Base-by-base conservation (phyloP, 2,888 invertebrate genomes). In the Eurytoma californica region DNA sequence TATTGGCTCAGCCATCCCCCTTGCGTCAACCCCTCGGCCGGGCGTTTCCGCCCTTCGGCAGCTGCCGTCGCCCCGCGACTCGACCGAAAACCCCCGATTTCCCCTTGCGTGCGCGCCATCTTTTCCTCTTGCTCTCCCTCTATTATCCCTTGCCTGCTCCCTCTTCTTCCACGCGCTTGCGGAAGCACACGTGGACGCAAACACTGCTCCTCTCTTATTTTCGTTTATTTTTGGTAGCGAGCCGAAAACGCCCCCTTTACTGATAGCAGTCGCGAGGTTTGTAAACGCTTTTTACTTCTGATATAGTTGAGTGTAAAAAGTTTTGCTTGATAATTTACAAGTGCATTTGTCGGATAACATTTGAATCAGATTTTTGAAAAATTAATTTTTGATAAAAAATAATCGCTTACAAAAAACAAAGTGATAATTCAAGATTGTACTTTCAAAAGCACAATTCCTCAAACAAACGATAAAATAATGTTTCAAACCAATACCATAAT, bases 1-100 rank as follows among this genome's bases (percentile, higher is more conserved):
- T 89, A 89, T 89, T 89, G 88, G 88, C 87, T 86, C 86, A 89
- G 87, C 88, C 88, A 88, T 85, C 86, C 87, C 87, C 85, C 82
- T 82, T 9, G 39, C 39, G 79, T 65, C 72, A 67, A 58, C 77
- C 77, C n/a, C 79, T 80, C 74, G 58, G 51, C 16, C 58, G 53
- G 39, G 39, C 39, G 39, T 39, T 39, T 61, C 51, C 14, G 39
- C 57, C 61, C 51, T 55, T 69, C 69, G 69, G 47, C 30, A 20
- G 47, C 18, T 47, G 39, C 39, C 39, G 65, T 55, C 18, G 57
- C 53, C 55, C 72, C 39, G 7, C 39, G 9, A 39, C 7, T 39
- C 39, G 9, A 7, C 39, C 39, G 7, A 39, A 39, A 39, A 9
- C 9, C 39, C 39, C 39, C 39, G 39, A 9, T 39, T 39, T 39